Evolutionary conservation across 2,113 vertebrate genomes (phyloP).

Genomic region (Blennius ocellaris): DNA sequence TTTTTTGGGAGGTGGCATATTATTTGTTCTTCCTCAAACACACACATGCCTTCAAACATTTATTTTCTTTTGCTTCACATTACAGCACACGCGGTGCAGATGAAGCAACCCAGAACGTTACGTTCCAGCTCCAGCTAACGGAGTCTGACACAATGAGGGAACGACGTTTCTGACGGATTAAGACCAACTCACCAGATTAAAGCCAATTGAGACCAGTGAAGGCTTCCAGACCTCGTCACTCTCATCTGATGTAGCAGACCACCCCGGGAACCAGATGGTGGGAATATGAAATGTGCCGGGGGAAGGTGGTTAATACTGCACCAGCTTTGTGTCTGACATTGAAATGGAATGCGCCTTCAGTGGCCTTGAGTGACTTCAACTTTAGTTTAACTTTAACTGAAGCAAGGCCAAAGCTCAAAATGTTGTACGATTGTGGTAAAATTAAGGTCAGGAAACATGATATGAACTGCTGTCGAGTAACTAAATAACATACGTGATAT

Average conservation of each 20-base stretch:
- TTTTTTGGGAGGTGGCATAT: neutral
- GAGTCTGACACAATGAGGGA: conserved; percentile 24
- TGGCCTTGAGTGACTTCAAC: no score
- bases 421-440: no score
- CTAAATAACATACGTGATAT: no score
- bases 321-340: neutral
- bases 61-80: conserved; percentile 20
- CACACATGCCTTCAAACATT: conserved; percentile 21
- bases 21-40: conserved; percentile 19
- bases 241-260: conserved; percentile 44
- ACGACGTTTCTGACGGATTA: neutral
- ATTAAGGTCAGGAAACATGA: no score
- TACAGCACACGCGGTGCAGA: conserved; percentile 22
- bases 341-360: no score
- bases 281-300: conserved; percentile 3
- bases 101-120: conserved; percentile 26
- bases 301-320: neutral
- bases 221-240: conserved; percentile 51
- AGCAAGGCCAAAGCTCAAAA: no score
- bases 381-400: no score
- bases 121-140: conserved; percentile 9
- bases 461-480: no score
- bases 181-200: conserved; percentile 37
- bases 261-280: conserved; percentile 34
- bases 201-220: conserved; percentile 33